Percentiles rank a stretch among this genome's conserved stretches.
These are phyloP conservation scores for Cheumatopsyche charites DNA, from an alignment of 1,140 invertebrate species.

Conservation along the genomic window DNA sequence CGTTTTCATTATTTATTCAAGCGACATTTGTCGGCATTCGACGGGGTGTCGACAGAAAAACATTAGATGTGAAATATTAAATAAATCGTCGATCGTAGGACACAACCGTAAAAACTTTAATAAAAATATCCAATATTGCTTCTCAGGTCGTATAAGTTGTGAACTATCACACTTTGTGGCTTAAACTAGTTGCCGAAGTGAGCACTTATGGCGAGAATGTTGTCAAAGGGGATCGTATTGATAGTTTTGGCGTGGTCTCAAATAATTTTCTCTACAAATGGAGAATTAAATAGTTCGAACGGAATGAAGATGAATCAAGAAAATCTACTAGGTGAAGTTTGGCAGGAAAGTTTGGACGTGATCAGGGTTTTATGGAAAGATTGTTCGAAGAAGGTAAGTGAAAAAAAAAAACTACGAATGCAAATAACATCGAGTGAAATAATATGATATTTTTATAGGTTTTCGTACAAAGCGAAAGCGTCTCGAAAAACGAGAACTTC, in stretches of 20 bases:
- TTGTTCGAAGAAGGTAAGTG: conserved; percentile 58
- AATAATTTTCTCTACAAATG: neutral
- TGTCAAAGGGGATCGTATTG: conserved; percentile 2
- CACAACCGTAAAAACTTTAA: no score
- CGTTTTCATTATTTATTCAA: no score
- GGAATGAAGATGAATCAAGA: conserved; percentile 44
- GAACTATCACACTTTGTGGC: no score
- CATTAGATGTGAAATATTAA: no score
- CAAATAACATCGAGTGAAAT: neutral
- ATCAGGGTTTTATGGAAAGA: conserved; percentile 58
- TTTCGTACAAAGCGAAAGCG: neutral
- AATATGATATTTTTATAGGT: conserved; percentile 4
- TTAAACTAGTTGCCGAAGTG: no score
- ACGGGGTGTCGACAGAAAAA: no score
- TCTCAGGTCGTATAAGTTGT: no score
- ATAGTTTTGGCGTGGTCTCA: neutral
- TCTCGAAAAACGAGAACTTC: conserved; percentile 55
- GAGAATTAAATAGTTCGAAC: no score
- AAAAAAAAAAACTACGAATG: neutral
- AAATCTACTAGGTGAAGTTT: conserved; percentile 57
- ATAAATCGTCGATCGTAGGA: no score
- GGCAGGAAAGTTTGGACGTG: conserved; percentile 57
- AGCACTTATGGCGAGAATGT: no score
- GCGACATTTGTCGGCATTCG: no score
- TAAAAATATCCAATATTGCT: no score